These are phyloP conservation scores for Zootermopsis nevadensis DNA, from an alignment of 2,888 invertebrate species.

Conservation along the genomic window DNA sequence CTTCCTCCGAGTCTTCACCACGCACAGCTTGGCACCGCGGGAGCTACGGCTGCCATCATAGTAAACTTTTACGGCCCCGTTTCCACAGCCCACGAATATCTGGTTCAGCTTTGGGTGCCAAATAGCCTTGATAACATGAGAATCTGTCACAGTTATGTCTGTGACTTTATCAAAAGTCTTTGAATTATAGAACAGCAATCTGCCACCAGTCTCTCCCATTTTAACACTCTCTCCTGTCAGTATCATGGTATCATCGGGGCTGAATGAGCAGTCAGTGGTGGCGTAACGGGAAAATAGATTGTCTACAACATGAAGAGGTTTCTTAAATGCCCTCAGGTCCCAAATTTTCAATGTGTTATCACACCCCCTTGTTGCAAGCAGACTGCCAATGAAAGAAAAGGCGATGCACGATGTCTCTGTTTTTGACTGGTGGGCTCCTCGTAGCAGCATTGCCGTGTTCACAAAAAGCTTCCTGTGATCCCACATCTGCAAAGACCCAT, in stretches of 20 bases:
- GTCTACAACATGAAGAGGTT: constrained; percentile 75
- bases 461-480: constrained; percentile 93
- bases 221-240: constrained; percentile 88
- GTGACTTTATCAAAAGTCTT: constrained; percentile 80
- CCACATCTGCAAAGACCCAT: constrained; percentile 98
- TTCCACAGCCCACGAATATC: constrained; percentile 91
- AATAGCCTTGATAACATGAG: constrained; percentile 86
- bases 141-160: constrained; percentile 80
- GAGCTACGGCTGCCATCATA: constrained; percentile 90
- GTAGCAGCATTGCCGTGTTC: constrained; percentile 81
- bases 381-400: constrained; percentile 88
- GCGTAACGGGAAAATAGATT: constrained; percentile 87
- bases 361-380: constrained; percentile 83
- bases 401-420: constrained; percentile 85
- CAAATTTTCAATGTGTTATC: constrained; percentile 96
- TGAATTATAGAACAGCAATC: constrained; percentile 82
- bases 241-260: constrained; percentile 91
- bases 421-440: constrained; percentile 84
- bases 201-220: constrained; percentile 72
- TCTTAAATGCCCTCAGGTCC: constrained; percentile 88
- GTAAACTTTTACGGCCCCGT: constrained; percentile 89
- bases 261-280: constrained; percentile 84
- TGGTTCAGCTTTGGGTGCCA: constrained; percentile 99
- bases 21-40: constrained; percentile 91
- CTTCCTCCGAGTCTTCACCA: constrained; percentile 82